A percentile compares a stretch with the other conserved stretches of the same genome.
These are phyloP conservation scores for Anastatus disparis DNA, from an alignment of 1,140 invertebrate species.

Conservation along the genomic window DNA sequence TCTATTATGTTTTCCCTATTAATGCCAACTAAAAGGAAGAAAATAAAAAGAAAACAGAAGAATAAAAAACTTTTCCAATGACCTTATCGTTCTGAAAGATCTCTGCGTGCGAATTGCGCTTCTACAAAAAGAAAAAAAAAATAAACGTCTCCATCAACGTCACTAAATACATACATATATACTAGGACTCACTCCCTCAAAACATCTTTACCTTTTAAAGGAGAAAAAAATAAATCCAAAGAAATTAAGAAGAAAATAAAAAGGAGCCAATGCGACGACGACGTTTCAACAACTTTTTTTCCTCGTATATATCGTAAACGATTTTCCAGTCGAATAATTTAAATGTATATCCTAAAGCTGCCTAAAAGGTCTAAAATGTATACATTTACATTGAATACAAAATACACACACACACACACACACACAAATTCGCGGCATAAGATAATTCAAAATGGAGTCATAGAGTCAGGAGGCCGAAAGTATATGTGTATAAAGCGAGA, in stretches of 20 bases:
- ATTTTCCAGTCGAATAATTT: conserved; percentile 9
- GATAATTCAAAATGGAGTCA: conserved; percentile 66
- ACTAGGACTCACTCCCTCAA: too few relatives aligned
- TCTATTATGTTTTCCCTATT: conserved; percentile 5
- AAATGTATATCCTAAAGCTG: neutral
- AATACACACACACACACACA: too few relatives aligned
- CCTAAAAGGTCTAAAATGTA: neutral
- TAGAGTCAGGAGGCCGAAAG: conserved; percentile 52
- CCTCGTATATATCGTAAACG: conserved; percentile 11
- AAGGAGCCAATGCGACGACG: neutral
- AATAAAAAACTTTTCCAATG: conserved; percentile 11
- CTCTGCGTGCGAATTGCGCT: conserved; percentile 12
- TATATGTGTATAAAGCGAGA: neutral
- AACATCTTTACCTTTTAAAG: too few relatives aligned
- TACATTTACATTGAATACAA: too few relatives aligned
- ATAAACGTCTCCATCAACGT: neutral
- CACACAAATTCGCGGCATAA: too few relatives aligned
- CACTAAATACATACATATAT: too few relatives aligned
- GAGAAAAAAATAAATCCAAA: neutral
- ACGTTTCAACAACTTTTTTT: neutral
- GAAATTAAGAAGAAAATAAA: conserved; percentile 12
- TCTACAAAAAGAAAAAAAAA: too few relatives aligned
- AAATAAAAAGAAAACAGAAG: neutral
- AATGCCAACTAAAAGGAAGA: too few relatives aligned
- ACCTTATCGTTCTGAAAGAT: conserved; percentile 10